A percentile compares a stretch with the other conserved stretches of the same genome.
These are phyloP conservation scores for Plagodis pulveraria DNA, from an alignment of 2,888 invertebrate genomes.

Conservation along the genomic window DNA sequence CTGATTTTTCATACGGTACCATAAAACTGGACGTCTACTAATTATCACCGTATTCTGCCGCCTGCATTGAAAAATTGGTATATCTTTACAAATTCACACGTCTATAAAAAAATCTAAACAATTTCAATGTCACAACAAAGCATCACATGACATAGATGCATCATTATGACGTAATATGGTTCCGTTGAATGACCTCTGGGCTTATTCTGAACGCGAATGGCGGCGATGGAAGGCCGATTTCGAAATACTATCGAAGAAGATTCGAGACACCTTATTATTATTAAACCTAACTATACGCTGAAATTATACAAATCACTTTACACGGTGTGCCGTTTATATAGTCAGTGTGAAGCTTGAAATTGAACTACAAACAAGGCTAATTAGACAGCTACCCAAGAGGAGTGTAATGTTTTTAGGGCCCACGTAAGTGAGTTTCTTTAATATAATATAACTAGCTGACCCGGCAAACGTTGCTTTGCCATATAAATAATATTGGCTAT, in stretches of 20 bases:
- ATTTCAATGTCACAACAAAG: constrained; percentile 24
- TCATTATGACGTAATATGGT: constrained; percentile 20
- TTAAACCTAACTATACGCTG: background rate
- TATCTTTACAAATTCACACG: background rate
- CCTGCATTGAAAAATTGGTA: too few species aligned
- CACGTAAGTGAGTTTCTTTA: too few species aligned
- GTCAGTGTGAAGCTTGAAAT: background rate
- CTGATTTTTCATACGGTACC: too few species aligned
- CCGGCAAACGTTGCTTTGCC: too few species aligned
- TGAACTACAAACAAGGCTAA: background rate
- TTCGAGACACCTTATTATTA: constrained; percentile 5
- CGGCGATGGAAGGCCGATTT: constrained; percentile 31
- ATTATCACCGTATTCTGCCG: too few species aligned
- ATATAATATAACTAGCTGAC: too few species aligned
- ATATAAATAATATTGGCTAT: too few species aligned
- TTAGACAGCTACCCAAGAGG: too few species aligned
- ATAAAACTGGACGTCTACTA: too few species aligned
- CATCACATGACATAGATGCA: constrained; percentile 25
- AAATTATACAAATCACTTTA: background rate
- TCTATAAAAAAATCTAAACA: constrained; percentile 16
- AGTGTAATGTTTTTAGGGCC: too few species aligned
- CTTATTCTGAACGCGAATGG: constrained; percentile 33
- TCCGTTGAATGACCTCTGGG: constrained; percentile 40
- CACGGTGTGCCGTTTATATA: background rate
- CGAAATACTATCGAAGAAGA: constrained; percentile 30